Percentiles rank a stretch among this genome's conserved stretches.
Conservation (phyloP, 2,888 invertebrate genomes). For the Drosophila borealis region DNA sequence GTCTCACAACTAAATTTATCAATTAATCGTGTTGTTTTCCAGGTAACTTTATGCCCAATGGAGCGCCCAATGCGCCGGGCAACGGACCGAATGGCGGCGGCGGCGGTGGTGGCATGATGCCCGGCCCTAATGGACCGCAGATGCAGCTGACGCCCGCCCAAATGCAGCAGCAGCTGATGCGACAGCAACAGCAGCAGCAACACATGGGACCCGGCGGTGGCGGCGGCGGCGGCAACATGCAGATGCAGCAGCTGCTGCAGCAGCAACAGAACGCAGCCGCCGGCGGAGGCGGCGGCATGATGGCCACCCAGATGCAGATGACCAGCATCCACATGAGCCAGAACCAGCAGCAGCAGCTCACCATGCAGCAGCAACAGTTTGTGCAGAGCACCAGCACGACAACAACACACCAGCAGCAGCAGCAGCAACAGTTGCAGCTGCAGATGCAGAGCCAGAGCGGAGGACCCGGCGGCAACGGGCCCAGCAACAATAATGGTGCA, state of each 20-base stretch:
- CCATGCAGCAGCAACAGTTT: constrained; percentile 83
- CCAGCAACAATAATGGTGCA: constrained; percentile 52
- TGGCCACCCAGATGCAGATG: constrained; percentile 86
- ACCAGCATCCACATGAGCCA: constrained; percentile 90
- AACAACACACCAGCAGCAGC: constrained; percentile 82
- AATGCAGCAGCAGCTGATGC: constrained; percentile 86
- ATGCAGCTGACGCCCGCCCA: constrained; percentile 85
- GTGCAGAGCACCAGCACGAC: constrained; percentile 81
- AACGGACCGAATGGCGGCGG: constrained; percentile 53
- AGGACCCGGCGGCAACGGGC: constrained; percentile 40
- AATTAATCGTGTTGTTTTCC: constrained; percentile 1
- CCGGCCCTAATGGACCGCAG: constrained; percentile 79
- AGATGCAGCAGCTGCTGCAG: constrained; percentile 83
- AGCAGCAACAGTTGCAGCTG: constrained; percentile 75
- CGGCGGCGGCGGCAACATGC: constrained; percentile 73
- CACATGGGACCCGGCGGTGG: constrained; percentile 82
- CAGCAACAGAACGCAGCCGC: constrained; percentile 70
- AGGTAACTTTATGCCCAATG: constrained; percentile 83
- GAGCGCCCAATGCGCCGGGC: constrained; percentile 63
- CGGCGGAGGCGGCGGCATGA: constrained; percentile 67
- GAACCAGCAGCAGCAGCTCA: constrained; percentile 83
- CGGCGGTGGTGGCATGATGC: constrained; percentile 69
- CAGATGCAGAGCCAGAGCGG: constrained; percentile 72
- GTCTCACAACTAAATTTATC: background rate
- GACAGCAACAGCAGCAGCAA: constrained; percentile 82